These are phyloP conservation scores for Protula sp. DNA, from an alignment of 2,888 invertebrate genomes.

Conservation along the genomic window DNA sequence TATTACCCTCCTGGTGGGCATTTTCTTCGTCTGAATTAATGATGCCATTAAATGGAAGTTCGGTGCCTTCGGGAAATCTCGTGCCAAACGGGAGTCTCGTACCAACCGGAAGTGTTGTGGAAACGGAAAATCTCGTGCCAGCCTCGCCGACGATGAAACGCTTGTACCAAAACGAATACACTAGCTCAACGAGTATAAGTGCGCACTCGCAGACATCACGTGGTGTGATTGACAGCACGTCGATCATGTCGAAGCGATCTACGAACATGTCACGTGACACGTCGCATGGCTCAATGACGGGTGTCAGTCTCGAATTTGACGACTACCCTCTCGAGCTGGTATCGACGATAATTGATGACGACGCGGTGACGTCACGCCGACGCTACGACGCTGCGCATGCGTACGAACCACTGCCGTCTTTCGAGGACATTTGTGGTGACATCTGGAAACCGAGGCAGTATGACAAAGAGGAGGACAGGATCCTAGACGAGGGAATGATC, in stretches of 20 bases:
- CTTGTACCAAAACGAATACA: too few relatives aligned
- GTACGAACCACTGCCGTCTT: not conserved
- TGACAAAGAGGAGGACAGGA: slow-evolving; percentile 1
- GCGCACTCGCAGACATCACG: too few relatives aligned
- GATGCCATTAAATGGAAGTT: too few relatives aligned
- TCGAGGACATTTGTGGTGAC: slow-evolving; percentile 1
- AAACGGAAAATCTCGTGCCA: too few relatives aligned
- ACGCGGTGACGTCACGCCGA: not conserved
- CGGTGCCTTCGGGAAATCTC: too few relatives aligned
- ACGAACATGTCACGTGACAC: not conserved
- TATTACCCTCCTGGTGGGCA: too few relatives aligned
- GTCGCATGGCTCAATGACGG: not conserved
- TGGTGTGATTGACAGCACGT: too few relatives aligned
- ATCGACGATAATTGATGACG: slow-evolving; percentile 1
- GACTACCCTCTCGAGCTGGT: slow-evolving; percentile 18
- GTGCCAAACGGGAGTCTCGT: too few relatives aligned
- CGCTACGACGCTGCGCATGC: not conserved
- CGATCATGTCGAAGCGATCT: not conserved
- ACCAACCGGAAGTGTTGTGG: too few relatives aligned
- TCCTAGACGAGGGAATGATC: slow-evolving; percentile 9
- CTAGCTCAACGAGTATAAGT: too few relatives aligned
- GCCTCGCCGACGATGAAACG: too few relatives aligned
- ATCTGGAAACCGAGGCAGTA: not conserved
- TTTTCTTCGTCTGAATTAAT: too few relatives aligned
- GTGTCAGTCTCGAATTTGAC: slow-evolving; percentile 14